A percentile compares a stretch with the other conserved stretches of the same genome.
These are phyloP conservation scores for Serranus cabrilla DNA, from an alignment of 2,797 vertebrate genomes.

Conservation along the genomic window DNA sequence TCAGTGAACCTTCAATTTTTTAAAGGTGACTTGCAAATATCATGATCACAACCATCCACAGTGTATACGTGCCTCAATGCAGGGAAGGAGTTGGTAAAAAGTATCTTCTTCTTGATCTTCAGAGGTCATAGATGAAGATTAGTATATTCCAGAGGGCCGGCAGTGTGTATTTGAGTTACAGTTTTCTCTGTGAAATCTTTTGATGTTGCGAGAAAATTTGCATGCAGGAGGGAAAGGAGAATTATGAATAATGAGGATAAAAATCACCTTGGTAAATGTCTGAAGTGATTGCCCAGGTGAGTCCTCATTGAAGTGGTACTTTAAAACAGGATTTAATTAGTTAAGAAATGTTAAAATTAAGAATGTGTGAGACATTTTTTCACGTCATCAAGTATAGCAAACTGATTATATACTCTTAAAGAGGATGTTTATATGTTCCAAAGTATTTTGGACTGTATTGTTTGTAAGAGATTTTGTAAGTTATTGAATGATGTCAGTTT, in stretches of 20 bases:
- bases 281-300: constrained; percentile 30
- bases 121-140: constrained; percentile 29
- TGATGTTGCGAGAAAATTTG: constrained; percentile 13
- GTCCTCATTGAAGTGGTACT: constrained; percentile 47
- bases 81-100: constrained; percentile 13
- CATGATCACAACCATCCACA: constrained; percentile 16
- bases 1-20: constrained; percentile 16
- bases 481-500: constrained; percentile 50
- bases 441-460: constrained; percentile 44
- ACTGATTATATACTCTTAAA: constrained; percentile 24
- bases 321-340: constrained; percentile 35
- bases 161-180: background rate
- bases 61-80: constrained; percentile 58
- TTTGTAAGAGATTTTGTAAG: constrained; percentile 46
- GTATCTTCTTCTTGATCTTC: background rate
- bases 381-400: constrained; percentile 18
- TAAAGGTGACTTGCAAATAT: constrained; percentile 37
- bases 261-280: constrained; percentile 29
- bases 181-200: constrained; percentile 27
- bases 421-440: constrained; percentile 38
- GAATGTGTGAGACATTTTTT: constrained; percentile 57
- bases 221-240: constrained; percentile 27
- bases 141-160: background rate
- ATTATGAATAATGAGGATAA: constrained; percentile 2
- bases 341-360: constrained; percentile 48